Base-by-base conservation (phyloP, 2,113 vertebrate genomes). In the Protomyctophum bolini region DNA sequence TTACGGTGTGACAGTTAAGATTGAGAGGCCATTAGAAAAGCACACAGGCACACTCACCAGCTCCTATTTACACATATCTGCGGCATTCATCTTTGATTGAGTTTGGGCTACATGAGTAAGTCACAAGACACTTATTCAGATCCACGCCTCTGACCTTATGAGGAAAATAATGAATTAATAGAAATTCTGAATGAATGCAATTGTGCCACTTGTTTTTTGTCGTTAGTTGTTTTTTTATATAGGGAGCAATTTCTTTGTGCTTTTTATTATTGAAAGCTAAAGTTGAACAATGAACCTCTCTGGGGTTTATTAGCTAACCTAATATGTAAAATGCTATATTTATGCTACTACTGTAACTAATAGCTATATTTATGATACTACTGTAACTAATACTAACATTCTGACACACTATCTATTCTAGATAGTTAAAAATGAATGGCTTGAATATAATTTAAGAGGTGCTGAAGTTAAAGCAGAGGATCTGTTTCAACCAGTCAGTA, bases 381-480 rank as follows among this genome's bases (percentile, higher is more conserved):
- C 41, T 33, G 63, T 63, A 64, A 80, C 67, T 65, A 67, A 83
- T 59, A 60, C 65, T 6, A 62, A 81, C 72, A 65, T 68, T 70
- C 77, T 72, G 86, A 85, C 81, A 88, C 70, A 58, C 75, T 73
- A 86, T 77, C 81, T 71, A 61, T 85, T 77, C 81, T 71, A 61
- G 52, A 77, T 68, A 70, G 79, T 89, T 87, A 88, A 88, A 89
- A 84, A 84, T 87, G 29, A 76, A 89, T 83, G 82, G 72, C 71
- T 77, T 71, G 80, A 85, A 79, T 72, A 60, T 79, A 83, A 86
- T 82, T 85, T 77, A 88, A 83, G 81, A 85, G 66, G 76, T 56
- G 71, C 46, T 59, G 50, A 68, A 73, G 73, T 79, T 82, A 77
- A 83, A 84, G 83, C 1, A 6, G 51, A 69, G 80, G 86, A 87